Percentiles rank a stretch among this genome's conserved stretches.
phyloP scores from a whole-genome alignment of 2,797 vertebrate species.

The Gallirallus australis region DNA sequence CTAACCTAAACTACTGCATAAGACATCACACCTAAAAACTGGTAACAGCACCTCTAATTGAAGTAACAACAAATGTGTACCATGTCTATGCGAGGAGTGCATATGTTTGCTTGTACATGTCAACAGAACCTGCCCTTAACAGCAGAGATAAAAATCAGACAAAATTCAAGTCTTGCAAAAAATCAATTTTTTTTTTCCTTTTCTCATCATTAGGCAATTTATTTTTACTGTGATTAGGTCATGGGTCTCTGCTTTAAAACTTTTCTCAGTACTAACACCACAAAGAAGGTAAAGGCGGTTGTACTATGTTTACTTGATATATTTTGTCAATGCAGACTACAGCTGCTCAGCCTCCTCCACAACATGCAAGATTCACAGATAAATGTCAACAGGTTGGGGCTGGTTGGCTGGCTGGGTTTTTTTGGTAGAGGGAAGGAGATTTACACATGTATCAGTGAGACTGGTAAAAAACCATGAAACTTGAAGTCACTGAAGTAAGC shows the following conservation, averaged over 20 bases:
- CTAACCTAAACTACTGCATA: neutral
- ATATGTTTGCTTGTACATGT: neutral
- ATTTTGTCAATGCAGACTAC: neutral
- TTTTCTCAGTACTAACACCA: neutral
- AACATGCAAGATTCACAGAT: neutral
- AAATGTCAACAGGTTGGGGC: neutral
- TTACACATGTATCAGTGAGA: neutral
- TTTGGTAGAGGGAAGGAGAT: neutral
- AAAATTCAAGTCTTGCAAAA: neutral
- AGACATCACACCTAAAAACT: neutral
- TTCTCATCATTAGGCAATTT: neutral
- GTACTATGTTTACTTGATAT: neutral
- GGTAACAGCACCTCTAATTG: neutral
- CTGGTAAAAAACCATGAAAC: neutral
- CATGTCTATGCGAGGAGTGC: neutral
- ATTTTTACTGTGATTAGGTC: neutral
- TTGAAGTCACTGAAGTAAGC: neutral
- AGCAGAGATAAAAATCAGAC: accelerated
- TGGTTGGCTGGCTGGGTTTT: neutral
- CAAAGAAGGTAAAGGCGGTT: neutral
- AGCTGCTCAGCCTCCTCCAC: neutral
- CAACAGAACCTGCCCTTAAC: neutral
- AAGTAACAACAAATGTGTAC: neutral
- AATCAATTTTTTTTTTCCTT: neutral
- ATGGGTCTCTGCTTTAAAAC: neutral